A percentile compares a stretch with the other conserved stretches of the same genome.
These are phyloP conservation scores for Dicranocentrus wangi DNA, from an alignment of 2,888 invertebrate genomes.

Conservation along the genomic window DNA sequence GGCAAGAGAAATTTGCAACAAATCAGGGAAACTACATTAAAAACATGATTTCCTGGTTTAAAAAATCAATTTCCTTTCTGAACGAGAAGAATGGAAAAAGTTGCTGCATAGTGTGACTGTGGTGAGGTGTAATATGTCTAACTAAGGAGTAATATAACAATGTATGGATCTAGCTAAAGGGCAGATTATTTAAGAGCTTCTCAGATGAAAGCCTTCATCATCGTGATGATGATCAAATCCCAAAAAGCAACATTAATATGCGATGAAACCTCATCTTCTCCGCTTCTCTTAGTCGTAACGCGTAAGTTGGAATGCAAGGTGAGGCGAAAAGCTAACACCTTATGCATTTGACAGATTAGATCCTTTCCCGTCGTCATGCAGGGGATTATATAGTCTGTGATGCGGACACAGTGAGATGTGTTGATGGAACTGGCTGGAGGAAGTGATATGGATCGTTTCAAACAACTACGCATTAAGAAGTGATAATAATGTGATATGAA, in stretches of 20 bases:
- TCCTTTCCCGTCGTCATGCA: conserved; percentile 12
- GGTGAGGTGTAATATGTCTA: too few relatives aligned
- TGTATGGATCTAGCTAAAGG: background rate
- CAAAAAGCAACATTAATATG: conserved; percentile 31
- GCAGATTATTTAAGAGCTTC: conserved; percentile 35
- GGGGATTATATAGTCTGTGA: background rate
- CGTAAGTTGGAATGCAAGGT: conserved; percentile 9
- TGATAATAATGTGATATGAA: conserved; percentile 32
- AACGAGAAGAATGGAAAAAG: background rate
- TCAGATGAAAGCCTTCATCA: conserved; percentile 24
- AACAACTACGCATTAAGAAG: conserved; percentile 43
- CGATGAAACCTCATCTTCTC: conserved; percentile 21
- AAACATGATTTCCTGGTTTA: conserved; percentile 2
- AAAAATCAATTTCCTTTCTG: conserved; percentile 12
- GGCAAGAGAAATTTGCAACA: too few relatives aligned
- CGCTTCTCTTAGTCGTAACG: conserved; percentile 9
- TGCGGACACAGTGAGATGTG: background rate
- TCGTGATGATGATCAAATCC: conserved; percentile 32
- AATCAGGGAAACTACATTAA: too few relatives aligned
- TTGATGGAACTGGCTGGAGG: background rate
- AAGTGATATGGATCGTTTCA: conserved; percentile 38
- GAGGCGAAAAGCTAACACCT: conserved; percentile 21
- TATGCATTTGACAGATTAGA: conserved; percentile 36
- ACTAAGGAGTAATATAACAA: too few relatives aligned
- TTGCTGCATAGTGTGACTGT: background rate